phyloP scores from a whole-genome alignment of 2,797 vertebrate genomes.

The Alosa sapidissima region DNA sequence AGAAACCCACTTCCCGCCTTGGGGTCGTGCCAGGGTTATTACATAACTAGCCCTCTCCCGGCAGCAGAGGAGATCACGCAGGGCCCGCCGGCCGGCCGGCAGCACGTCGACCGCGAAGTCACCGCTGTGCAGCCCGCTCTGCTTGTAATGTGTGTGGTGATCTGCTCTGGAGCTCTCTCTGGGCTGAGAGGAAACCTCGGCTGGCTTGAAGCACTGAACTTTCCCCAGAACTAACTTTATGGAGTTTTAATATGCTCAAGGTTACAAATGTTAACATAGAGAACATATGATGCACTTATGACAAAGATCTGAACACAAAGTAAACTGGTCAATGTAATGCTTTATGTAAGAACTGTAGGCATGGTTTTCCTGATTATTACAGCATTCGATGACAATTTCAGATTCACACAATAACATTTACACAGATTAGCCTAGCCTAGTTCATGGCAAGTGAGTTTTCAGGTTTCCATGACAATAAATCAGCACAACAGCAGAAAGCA shows the following conservation, averaged over 20 bases:
- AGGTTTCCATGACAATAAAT: not conserved
- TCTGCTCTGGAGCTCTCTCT: not conserved
- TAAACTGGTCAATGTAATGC: no score
- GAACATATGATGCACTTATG: not conserved
- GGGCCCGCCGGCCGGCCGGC: no score
- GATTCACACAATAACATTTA: no score
- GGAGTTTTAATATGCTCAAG: not conserved
- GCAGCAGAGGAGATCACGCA: no score
- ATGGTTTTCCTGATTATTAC: no score
- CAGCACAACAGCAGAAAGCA: not conserved
- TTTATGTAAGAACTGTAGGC: no score
- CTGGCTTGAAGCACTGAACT: not conserved
- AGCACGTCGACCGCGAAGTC: no score
- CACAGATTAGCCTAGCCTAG: no score
- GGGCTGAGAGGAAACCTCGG: not conserved
- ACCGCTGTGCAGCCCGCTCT: no score
- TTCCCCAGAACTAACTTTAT: not conserved
- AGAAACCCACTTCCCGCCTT: conserved; percentile 35
- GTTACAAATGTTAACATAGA: not conserved
- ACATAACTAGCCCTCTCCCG: not conserved
- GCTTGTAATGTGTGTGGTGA: not conserved
- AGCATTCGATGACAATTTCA: no score
- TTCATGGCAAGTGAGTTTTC: no score
- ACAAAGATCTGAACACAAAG: not conserved
- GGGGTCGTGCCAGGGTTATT: not conserved